Conservation (phyloP, 1,140 invertebrate genomes). For the Eupeodes corollae region DNA sequence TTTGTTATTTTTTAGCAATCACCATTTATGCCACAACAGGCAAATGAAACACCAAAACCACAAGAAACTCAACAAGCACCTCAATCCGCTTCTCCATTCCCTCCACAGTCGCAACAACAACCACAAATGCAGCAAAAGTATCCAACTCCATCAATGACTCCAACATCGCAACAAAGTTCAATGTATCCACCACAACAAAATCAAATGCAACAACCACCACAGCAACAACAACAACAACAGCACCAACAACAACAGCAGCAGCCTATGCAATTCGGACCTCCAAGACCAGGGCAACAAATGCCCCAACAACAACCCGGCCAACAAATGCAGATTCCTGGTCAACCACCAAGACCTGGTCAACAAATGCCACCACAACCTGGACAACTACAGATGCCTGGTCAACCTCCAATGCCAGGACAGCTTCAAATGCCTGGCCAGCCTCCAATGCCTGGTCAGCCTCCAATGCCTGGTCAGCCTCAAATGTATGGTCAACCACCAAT, state of each 20-base stretch:
- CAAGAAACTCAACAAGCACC: neutral
- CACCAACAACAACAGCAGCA: slow-evolving; percentile 24
- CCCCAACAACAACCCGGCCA: slow-evolving; percentile 14
- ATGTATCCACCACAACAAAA: neutral
- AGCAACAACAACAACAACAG: slow-evolving; percentile 6
- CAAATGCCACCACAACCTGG: slow-evolving; percentile 21
- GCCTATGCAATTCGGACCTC: slow-evolving; percentile 13
- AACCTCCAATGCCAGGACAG: slow-evolving; percentile 11
- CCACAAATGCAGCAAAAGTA: slow-evolving; percentile 16
- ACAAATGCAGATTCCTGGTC: slow-evolving; percentile 5
- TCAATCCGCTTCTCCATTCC: neutral
- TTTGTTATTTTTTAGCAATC: slow-evolving; percentile 10
- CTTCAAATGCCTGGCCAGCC: slow-evolving; percentile 19
- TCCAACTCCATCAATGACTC: slow-evolving; percentile 3
- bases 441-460: slow-evolving; percentile 9
- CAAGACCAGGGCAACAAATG: slow-evolving; percentile 17
- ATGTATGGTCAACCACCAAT: slow-evolving; percentile 6
- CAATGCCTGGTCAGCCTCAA: slow-evolving; percentile 11
- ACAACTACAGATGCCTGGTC: slow-evolving; percentile 11
- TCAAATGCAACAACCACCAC: neutral
- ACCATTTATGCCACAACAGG: slow-evolving; percentile 17
- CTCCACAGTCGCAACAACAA: slow-evolving; percentile 8
- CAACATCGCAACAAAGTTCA: slow-evolving; percentile 16
- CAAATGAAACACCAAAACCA: slow-evolving; percentile 14
- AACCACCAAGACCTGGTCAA: slow-evolving; percentile 5